Evolutionary conservation across 2,113 vertebrate species (phyloP).

Genomic region (Chelonoidis abingdonii): DNA sequence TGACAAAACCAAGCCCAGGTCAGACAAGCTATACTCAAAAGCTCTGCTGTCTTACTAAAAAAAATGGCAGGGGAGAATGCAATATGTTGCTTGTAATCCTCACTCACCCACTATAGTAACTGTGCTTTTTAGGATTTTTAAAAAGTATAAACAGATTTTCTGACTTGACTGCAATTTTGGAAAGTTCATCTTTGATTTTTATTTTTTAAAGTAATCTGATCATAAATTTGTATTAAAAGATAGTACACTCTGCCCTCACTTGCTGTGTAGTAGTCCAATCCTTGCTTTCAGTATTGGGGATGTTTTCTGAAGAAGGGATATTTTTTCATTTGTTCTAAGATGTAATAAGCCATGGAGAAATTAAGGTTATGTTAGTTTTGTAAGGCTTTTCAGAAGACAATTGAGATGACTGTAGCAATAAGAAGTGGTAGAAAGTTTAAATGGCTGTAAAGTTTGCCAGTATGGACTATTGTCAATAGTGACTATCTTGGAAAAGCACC

Average conservation of each 20-base stretch:
- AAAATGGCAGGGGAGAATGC: not conserved
- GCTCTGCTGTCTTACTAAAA: not conserved
- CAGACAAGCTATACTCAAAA: slow-evolving; percentile 1
- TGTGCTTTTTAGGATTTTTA: not conserved
- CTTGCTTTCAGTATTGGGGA: not conserved
- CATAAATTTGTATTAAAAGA: not conserved
- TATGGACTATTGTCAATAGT: not conserved
- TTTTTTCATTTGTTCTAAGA: not conserved
- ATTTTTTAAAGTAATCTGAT: not conserved
- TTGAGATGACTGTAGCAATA: not conserved
- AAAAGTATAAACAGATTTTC: not conserved
- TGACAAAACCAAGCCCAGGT: slow-evolving; percentile 16
- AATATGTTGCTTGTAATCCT: not conserved
- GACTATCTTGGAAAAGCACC: not conserved
- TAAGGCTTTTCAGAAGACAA: not conserved
- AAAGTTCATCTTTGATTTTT: not conserved
- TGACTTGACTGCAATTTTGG: not conserved
- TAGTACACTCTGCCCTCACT: not conserved
- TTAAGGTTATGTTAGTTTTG: not conserved
- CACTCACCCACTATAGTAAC: not conserved
- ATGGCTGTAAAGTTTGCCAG: not conserved
- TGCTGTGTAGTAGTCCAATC: not conserved
- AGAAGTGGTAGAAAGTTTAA: not conserved
- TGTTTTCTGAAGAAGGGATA: not conserved
- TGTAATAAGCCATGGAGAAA: not conserved